These are phyloP conservation scores for Popillia japonica DNA, from an alignment of 1,140 invertebrate genomes.

Conservation along the genomic window DNA sequence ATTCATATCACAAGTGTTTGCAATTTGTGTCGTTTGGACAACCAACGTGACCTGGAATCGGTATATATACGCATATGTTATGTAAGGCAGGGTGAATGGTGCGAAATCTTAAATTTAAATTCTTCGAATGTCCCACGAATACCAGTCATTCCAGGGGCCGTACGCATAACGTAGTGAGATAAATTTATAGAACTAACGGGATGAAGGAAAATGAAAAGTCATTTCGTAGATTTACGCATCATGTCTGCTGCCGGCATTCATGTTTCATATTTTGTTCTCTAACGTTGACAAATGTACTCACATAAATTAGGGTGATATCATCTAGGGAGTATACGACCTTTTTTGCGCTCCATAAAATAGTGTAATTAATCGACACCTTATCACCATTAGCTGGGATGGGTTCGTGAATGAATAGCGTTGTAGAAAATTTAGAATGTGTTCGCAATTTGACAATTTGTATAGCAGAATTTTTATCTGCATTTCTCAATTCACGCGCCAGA, in stretches of 20 bases:
- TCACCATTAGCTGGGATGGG: no score
- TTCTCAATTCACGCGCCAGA: no score
- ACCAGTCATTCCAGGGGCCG: neutral
- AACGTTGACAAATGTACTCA: no score
- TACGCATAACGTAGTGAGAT: neutral
- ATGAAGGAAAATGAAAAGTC: neutral
- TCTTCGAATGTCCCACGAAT: neutral
- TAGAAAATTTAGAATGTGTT: no score
- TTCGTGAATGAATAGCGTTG: no score
- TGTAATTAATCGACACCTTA: no score
- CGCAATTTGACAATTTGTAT: no score
- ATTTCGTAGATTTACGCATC: neutral
- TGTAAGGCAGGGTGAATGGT: neutral
- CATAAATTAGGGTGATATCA: no score
- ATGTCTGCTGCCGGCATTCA: neutral
- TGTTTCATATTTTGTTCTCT: no score
- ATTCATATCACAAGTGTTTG: neutral
- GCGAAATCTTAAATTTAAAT: slow-evolving; percentile 31
- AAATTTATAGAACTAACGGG: neutral
- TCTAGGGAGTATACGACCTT: no score
- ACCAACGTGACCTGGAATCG: neutral
- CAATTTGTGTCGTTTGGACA: neutral
- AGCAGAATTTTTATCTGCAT: no score
- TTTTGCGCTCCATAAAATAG: no score
- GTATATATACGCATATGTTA: neutral